Conservation (phyloP, 2,888 invertebrate species). For the Ormyrus nitidulus region DNA sequence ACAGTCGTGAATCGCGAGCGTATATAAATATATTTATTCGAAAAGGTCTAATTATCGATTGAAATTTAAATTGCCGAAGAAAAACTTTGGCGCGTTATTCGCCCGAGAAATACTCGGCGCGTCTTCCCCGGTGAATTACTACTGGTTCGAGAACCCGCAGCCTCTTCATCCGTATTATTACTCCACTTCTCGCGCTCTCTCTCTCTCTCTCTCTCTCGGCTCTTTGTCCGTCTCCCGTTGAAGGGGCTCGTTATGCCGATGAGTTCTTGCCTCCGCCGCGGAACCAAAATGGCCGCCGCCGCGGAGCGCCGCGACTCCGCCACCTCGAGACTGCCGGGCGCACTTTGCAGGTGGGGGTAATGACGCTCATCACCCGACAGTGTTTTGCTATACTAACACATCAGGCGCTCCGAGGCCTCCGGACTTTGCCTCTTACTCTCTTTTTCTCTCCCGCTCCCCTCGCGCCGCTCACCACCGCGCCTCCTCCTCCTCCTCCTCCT, state of each 20-base stretch:
- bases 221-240: neutral
- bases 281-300: slow-evolving; percentile 74
- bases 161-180: too few relatives aligned
- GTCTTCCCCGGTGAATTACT: slow-evolving; percentile 52
- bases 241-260: neutral
- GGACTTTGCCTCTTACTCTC: slow-evolving; percentile 44
- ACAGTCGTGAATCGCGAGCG: too few relatives aligned
- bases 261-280: slow-evolving; percentile 30
- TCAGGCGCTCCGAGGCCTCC: slow-evolving; percentile 55
- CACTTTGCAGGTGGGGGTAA: slow-evolving; percentile 68
- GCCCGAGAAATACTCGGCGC: slow-evolving; percentile 9
- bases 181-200: slow-evolving; percentile 57
- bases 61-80: too few relatives aligned
- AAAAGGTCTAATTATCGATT: too few relatives aligned
- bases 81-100: too few relatives aligned
- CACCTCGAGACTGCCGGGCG: neutral
- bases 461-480: neutral
- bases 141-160: slow-evolving; percentile 51
- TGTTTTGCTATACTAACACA: slow-evolving; percentile 75
- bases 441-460: neutral
- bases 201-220: slow-evolving; percentile 17
- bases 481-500: too few relatives aligned
- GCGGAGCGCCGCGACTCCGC: slow-evolving; percentile 67
- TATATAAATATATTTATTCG: too few relatives aligned
- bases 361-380: slow-evolving; percentile 75